phyloP scores from a whole-genome alignment of 2,888 invertebrate genomes.

The Drosophila bunnanda region DNA sequence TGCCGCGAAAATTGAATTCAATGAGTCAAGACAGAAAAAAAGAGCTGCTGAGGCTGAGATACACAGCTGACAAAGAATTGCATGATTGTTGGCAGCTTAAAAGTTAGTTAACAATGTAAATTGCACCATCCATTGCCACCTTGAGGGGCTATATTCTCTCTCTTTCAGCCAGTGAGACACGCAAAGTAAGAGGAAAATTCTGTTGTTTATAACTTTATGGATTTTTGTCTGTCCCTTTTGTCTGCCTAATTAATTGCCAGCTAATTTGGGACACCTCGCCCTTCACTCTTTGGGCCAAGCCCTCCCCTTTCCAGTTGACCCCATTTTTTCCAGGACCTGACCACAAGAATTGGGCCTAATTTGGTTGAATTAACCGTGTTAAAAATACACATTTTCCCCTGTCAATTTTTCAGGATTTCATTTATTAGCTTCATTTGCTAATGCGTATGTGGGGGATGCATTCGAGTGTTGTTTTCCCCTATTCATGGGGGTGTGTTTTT shows the following conservation, averaged over 20 bases:
- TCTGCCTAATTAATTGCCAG: conserved; percentile 34
- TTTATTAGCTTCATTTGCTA: conserved; percentile 53
- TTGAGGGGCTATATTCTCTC: conserved; percentile 40
- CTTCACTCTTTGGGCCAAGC: conserved; percentile 24
- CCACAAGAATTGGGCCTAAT: conserved; percentile 54
- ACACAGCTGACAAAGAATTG: conserved; percentile 35
- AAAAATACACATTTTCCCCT: conserved; percentile 35
- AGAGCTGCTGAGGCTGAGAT: conserved; percentile 6
- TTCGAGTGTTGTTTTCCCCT: conserved; percentile 39
- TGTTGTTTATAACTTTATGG: conserved; percentile 29
- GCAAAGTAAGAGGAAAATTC: conserved; percentile 4
- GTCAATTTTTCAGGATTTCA: conserved; percentile 32
- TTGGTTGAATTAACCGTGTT: conserved; percentile 60
- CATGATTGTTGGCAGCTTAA: conserved; percentile 22
- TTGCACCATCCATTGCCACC: conserved; percentile 43
- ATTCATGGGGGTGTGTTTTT: conserved; percentile 3
- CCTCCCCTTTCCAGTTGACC: conserved; percentile 45
- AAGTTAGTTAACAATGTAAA: conserved; percentile 36
- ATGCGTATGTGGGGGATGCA: conserved; percentile 27
- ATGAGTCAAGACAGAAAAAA: conserved; percentile 21
- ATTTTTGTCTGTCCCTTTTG: conserved; percentile 1
- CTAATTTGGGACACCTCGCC: conserved; percentile 27
- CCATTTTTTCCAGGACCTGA: conserved; percentile 39
- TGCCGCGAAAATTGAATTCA: conserved; percentile 31
- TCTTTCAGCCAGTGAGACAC: conserved; percentile 3